Evolutionary conservation across 2,113 vertebrate species (phyloP).

Genomic region (Oreotragus oreotragus): DNA sequence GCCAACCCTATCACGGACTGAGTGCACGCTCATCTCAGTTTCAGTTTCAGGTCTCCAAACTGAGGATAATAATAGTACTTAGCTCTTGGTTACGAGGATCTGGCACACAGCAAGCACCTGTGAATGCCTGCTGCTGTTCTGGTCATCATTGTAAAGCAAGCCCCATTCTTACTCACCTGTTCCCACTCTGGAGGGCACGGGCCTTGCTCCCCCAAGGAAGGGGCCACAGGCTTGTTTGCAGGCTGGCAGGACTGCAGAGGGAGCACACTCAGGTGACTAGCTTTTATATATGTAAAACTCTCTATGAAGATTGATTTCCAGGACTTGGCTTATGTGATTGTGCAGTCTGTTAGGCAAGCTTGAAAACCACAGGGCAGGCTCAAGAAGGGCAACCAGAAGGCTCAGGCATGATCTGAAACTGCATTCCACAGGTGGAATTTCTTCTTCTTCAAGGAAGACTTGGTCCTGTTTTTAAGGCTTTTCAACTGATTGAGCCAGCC

Average conservation of each 20-base stretch:
- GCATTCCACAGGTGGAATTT: not conserved
- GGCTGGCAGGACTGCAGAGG: not conserved
- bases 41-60: not conserved
- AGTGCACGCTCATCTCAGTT: rapidly evolving
- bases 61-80: not conserved
- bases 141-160: not conserved
- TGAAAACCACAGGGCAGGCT: not conserved
- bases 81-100: not conserved
- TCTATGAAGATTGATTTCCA: not conserved
- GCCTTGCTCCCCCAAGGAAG: not conserved
- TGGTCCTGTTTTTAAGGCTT: not conserved
- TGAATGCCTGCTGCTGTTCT: not conserved
- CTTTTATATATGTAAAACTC: not conserved
- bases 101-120: not conserved
- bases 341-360: not conserved
- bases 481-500: not conserved
- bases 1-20: not conserved
- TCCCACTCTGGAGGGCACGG: rapidly evolving
- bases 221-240: no score
- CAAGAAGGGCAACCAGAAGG: not conserved
- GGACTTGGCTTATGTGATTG: not conserved
- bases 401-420: not conserved
- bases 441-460: not conserved
- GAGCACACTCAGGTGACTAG: not conserved
- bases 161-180: rapidly evolving